Evolutionary conservation across 1,140 invertebrate species (phyloP), one percentile per base, ranked within the genome.

Genomic region (Harlomillsia oculata): DNA sequence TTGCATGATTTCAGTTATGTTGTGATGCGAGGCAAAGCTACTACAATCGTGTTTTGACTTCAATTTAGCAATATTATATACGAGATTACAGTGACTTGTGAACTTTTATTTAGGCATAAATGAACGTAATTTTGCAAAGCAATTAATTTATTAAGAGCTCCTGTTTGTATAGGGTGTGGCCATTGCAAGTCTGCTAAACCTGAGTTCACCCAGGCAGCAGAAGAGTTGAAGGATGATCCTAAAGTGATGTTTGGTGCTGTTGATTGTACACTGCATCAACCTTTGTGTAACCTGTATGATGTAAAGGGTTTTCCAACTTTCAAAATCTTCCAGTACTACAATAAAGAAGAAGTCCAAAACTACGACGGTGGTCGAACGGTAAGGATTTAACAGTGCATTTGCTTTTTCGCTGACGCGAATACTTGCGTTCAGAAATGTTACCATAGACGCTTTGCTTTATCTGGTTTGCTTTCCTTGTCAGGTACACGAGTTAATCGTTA

Each of bases 131-230:
- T n/a, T 29, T 11, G 20, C n/a, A 2, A 20, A n/a, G 8, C 13
- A 59, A 56, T 25, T 46, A 23, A 32, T 5, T 3, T 21, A n/a
- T 62, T 44, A 28, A 41, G 13, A 11, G 11, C 5, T 3, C 32
- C 5, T 5, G 14, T 56, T 61, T 49, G 71, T 70, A 46, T 65
- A 90, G 87, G 88, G 89, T 93, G 89, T 72, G 88, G 88, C 6
- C 88, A 92, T 70, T 93, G 89, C 69, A 92, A 91, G 68, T 82
- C 80, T 64, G 82, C 87, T 6, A 92, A 93, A 71, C 88, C 89
- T 14, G 86, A 91, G 71, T 89, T 85, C 68, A 78, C 76, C 16
- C 74, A 75, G 36, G 86, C 88, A 4, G 89, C 89, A 8, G 80
- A 80, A 44, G 70, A 76, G 30, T 81, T 87, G 63, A 81, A 81